phyloP scores from a whole-genome alignment of 2,797 vertebrate genomes.

The Thripadectes ignobilis region DNA sequence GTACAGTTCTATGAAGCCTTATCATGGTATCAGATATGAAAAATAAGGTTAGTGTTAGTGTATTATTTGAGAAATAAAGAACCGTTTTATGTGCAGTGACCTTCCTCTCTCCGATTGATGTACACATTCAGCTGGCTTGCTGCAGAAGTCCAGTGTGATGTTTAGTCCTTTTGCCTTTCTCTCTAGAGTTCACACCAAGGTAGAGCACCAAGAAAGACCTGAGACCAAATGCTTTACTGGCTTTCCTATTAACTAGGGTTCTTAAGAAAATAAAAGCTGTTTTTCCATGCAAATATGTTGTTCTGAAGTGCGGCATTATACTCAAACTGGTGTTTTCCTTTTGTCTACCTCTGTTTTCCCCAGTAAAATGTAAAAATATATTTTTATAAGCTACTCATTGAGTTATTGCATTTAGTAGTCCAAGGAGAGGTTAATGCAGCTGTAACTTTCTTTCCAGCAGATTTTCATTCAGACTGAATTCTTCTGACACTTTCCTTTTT shows the following conservation, averaged over 20 bases:
- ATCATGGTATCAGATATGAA: neutral
- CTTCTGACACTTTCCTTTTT: neutral
- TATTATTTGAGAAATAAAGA: slow-evolving; percentile 17
- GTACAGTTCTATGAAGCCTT: slow-evolving; percentile 32
- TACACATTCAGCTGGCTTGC: neutral
- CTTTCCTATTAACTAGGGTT: slow-evolving; percentile 7
- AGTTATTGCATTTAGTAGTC: neutral
- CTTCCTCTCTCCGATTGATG: neutral
- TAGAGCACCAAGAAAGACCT: neutral
- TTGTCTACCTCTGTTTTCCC: slow-evolving; percentile 22
- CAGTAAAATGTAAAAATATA: slow-evolving; percentile 23
- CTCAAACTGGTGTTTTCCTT: neutral
- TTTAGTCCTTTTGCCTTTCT: neutral
- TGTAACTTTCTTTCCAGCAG: slow-evolving; percentile 10
- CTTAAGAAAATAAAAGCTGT: slow-evolving; percentile 19
- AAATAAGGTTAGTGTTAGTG: slow-evolving; percentile 19
- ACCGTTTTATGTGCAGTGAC: neutral
- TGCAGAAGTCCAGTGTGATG: neutral
- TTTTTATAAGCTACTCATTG: slow-evolving; percentile 33
- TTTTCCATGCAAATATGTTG: neutral
- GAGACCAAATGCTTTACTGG: slow-evolving; percentile 27
- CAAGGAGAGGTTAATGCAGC: neutral
- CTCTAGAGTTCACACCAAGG: neutral
- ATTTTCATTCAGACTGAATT: neutral
- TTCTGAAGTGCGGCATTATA: neutral